phyloP scores from a whole-genome alignment of 92 coral and sea anemone genomes.

The Zoanthus gigantus region DNA sequence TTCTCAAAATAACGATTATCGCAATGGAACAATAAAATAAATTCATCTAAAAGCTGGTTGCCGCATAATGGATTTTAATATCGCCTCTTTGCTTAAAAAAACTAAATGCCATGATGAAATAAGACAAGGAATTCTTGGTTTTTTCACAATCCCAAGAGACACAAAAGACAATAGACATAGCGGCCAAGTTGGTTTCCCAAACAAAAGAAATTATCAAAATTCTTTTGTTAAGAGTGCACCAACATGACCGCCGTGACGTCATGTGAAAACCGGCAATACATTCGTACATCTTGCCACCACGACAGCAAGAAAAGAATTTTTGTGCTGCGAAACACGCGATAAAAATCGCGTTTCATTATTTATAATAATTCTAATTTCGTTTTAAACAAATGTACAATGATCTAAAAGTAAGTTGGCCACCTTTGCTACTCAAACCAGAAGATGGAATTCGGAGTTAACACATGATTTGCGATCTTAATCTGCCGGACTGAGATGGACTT shows the following conservation, averaged over 20 bases:
- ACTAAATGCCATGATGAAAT: background rate
- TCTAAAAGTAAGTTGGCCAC: background rate
- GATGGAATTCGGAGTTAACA: too few species aligned
- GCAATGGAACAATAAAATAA: constrained; percentile 46
- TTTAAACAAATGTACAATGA: background rate
- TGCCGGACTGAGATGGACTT: too few species aligned
- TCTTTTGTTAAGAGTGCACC: too few species aligned
- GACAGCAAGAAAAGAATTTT: background rate
- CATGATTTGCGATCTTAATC: too few species aligned
- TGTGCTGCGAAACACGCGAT: background rate
- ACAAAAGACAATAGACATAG: too few species aligned
- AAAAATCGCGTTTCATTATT: background rate
- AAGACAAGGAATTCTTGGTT: background rate
- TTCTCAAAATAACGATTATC: constrained; percentile 34
- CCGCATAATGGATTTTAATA: background rate
- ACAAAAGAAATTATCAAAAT: too few species aligned
- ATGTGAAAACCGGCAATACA: too few species aligned
- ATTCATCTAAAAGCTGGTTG: constrained; percentile 9
- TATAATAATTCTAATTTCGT: too few species aligned
- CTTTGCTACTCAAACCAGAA: too few species aligned
- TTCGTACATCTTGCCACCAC: background rate
- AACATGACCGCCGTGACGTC: too few species aligned
- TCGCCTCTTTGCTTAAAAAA: background rate
- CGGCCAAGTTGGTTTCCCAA: too few species aligned
- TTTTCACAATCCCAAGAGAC: too few species aligned